Evolutionary conservation across 2,797 vertebrate genomes (phyloP).

Genomic region (Gadopsis marmoratus): DNA sequence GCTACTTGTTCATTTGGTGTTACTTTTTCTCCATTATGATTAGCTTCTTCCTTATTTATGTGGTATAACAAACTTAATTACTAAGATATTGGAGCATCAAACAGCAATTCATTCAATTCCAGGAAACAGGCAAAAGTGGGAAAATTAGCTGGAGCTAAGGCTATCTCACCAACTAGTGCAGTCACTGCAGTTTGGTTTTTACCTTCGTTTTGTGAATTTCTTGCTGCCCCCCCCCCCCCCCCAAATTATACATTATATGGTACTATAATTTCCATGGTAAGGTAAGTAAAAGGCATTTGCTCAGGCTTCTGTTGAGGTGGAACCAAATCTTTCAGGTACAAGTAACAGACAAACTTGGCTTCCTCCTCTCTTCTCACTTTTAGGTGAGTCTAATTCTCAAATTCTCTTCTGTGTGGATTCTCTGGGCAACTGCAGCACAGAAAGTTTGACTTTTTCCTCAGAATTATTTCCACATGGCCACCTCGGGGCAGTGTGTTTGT

Average conservation of each 20-base stretch:
- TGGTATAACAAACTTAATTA: not conserved
- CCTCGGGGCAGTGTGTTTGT: constrained; percentile 13
- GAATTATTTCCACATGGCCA: constrained; percentile 38
- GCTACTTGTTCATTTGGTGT: not conserved
- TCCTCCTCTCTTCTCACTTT: not conserved
- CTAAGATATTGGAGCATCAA: too few species aligned
- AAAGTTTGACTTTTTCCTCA: constrained; percentile 29
- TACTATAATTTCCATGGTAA: not conserved
- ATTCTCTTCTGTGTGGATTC: constrained; percentile 4
- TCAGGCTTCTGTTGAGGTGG: not conserved
- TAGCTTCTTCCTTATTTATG: not conserved
- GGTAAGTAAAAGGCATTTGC: not conserved
- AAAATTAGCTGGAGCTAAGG: not conserved
- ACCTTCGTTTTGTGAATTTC: too few species aligned
- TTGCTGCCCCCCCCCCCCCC: too few species aligned
- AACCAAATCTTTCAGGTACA: not conserved
- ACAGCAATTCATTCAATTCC: not conserved
- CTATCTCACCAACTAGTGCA: not conserved
- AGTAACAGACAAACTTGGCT: not conserved
- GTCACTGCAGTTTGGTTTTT: not conserved
- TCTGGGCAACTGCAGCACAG: constrained; percentile 4
- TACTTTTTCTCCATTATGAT: not conserved
- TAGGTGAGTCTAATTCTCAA: constrained; percentile 4
- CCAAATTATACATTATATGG: not conserved
- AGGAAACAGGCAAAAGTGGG: not conserved